These are phyloP conservation scores for Styela clava DNA, from an alignment of 23 tunicate species.

Conservation along the genomic window DNA sequence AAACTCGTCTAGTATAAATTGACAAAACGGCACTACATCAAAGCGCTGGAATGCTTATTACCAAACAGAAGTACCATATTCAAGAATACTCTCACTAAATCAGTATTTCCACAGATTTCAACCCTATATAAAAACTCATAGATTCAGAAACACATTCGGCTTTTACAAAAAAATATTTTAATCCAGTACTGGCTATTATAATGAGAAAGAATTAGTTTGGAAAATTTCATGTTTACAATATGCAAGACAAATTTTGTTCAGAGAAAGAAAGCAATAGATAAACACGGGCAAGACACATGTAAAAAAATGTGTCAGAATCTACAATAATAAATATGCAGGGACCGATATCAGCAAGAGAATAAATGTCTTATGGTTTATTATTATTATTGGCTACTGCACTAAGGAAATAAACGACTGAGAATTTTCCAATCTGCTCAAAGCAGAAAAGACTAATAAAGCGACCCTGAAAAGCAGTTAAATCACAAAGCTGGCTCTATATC, in stretches of 20 bases:
- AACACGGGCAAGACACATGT: neutral
- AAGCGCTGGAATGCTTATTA: too few species aligned
- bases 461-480: neutral
- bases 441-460: too few species aligned
- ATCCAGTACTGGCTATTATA: too few species aligned
- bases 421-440: neutral
- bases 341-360: neutral
- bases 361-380: neutral
- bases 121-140: too few species aligned
- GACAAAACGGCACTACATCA: neutral
- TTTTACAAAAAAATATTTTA: too few species aligned
- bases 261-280: neutral
- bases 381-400: neutral
- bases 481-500: neutral
- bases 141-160: too few species aligned
- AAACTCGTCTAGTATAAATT: neutral
- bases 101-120: too few species aligned
- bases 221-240: too few species aligned
- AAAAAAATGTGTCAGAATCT: neutral
- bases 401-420: neutral
- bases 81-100: too few species aligned
- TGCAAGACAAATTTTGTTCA: too few species aligned
- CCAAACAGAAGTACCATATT: too few species aligned
- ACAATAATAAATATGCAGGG: neutral
- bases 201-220: too few species aligned